Evolutionary conservation across 2,113 vertebrate genomes (phyloP).

Genomic region (Silurus glanis): DNA sequence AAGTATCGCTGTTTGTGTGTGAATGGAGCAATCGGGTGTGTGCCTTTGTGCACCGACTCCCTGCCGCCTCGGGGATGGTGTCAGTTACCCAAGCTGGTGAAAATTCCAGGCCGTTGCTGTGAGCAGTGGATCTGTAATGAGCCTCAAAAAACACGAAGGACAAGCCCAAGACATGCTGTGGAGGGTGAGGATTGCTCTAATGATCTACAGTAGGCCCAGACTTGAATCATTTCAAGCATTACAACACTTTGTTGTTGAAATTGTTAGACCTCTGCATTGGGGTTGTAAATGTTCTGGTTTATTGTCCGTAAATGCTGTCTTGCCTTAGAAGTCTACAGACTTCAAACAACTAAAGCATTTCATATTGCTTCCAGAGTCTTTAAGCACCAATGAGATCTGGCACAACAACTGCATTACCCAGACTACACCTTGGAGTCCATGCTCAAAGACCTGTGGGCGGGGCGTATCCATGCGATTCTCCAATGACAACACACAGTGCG

Average conservation of each 20-base stretch:
- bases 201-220: neutral
- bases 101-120: conserved; percentile 85
- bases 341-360: neutral
- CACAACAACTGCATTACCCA: conserved; percentile 88
- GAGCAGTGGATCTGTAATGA: conserved; percentile 94
- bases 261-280: neutral
- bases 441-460: conserved; percentile 88
- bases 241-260: neutral
- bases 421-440: conserved; percentile 91
- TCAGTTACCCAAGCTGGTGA: conserved; percentile 79
- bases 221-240: neutral
- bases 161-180: conserved; percentile 79
- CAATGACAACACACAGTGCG: conserved; percentile 82
- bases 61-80: conserved; percentile 93
- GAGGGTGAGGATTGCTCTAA: conserved; percentile 66
- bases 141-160: conserved; percentile 82
- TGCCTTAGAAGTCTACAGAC: neutral
- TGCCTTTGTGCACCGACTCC: conserved; percentile 80
- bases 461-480: conserved; percentile 90
- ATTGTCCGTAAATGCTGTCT: neutral
- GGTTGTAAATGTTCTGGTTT: neutral
- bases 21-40: conserved; percentile 89
- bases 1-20: conserved; percentile 95
- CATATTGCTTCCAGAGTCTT: conserved; percentile 35
- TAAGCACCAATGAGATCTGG: conserved; percentile 67